Base-by-base conservation (phyloP, 2,113 vertebrate genomes). In the Gasterosteus aculeatus region DNA sequence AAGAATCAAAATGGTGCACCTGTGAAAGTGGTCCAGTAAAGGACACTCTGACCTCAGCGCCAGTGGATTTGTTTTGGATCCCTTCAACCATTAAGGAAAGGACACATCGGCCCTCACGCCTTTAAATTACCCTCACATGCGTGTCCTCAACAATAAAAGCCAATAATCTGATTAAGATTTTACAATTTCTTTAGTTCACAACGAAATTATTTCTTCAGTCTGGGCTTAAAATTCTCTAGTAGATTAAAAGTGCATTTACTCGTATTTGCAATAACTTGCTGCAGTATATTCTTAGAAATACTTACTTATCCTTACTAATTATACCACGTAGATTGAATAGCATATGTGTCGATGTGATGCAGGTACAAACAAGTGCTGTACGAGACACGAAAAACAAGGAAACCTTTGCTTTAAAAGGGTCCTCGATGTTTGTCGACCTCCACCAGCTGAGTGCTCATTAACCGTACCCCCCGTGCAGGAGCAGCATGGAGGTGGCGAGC, bases 401-500 rank as follows among this genome's bases (percentile, higher is more conserved):
- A 22, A 12, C 3, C 0, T 16, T 16, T 26, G 26, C 42, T 47
- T 31, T 39, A 9, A 53, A 39, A 2, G 69, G 22, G 58, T 26
- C 18, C 41, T 35, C 1, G 14, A 12, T 16, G 56, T 57, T 19
- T 7, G 56, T 22, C 15, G 12, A 60, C 14, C 19, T 10, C 11
- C n/a, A 12, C 18, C 15, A 14, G 15, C 54, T 46, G 0, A 54
- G n/a, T 39, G 16, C n/a, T 51, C 46, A 7, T 14, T 0, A 26
- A 49, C 46, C n/a, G 12, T 10, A 6, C 42, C 0, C 18, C 49
- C 42, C 29, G 2, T 60, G 35, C 33, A 82, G 76, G 56, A 62
- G 44, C 44, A 69, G 42, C 0, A 93, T 93, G 92, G 84, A 70
- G 83, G 85, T 90, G 68, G 69, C 90, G 77, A 87, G 69, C 4